Evolutionary conservation across 2,888 invertebrate species (phyloP), one percentile per base, ranked within the genome.

Genomic region (Lampropteryx suffumata): DNA sequence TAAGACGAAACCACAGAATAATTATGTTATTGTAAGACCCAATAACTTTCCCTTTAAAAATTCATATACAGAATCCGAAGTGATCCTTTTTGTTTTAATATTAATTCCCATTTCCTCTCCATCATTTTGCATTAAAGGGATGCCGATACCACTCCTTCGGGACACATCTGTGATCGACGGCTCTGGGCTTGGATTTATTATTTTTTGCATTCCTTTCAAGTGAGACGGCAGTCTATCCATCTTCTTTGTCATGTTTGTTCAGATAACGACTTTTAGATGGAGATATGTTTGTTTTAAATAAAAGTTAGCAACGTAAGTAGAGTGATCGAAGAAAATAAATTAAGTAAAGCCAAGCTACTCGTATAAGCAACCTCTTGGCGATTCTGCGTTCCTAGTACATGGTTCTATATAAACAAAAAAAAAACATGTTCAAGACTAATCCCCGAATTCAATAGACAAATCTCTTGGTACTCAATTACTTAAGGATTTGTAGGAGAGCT

Each of bases 111-210:
- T 48, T 58, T 59, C 57, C 63, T 59, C 64, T 65, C 63, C 45
- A 57, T 57, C 67, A 69, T 72, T 76, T 75, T 70, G 73, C 76
- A 81, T 84, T 79, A 79, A 79, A 79, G 65, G 73, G 71, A 64
- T 65, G 66, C 73, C 73, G 71, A 70, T 79, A 78, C 73, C 76
- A 73, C 61, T 70, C 75, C 69, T 62, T 37, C 14, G 67, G 69
- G 77, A 65, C 75, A 69, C 87, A 84, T 82, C 88, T 88, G 88
- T 84, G 87, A 86, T 82, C 73, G 88, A 88, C 88, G 67, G 74
- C 68, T 72, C 65, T 59, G 65, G 69, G 62, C 68, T 65, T 73
- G 69, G 79, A 87, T 86, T 87, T 86, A 85, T 87, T 88, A 82
- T 79, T 81, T 84, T 35, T 84, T 81, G 72, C 65, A 61, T 62